Evolutionary conservation across 2,797 vertebrate genomes (phyloP), one percentile per base, ranked within the genome.

Genomic region (Pipistrellus kuhlii): DNA sequence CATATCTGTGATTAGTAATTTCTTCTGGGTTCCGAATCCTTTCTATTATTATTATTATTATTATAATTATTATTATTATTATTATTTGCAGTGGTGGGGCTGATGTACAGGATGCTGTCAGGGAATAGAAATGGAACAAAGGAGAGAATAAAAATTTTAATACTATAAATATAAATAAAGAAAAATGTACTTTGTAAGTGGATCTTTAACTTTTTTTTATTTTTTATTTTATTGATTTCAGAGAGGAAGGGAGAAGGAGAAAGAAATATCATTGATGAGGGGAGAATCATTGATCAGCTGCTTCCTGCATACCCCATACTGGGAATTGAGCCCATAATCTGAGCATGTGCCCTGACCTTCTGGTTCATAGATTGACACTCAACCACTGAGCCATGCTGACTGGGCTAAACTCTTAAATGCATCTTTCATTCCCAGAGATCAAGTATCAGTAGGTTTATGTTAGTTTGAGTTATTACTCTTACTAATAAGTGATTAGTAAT

Each of bases 111-210:
- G 84, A 59, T 95, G 86, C 93, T 93, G 82, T 91, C 87, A 83
- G 94, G 64, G 30, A 77, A 41, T 44, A 81, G 57, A 46, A 82
- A 46, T 46, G 27, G 38, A 57, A 20, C 66, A 86, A 41, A 53
- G 23, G 32, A 81, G 25, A 93, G 73, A 91, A 27, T 64, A 69
- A 46, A 72, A 59, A 46, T 30, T 41, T 66, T 44, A 78, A 83
- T 44, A 32, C 32, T 84, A 1, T 89, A 97, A 96, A 96, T 96
- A 93, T 94, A 95, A 59, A 51, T 2, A 46, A 94, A 94, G 94
- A 94, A 91, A 96, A 96, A 83, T 69, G 41, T 25, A 30, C 32
- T 94, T 95, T 97, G 59, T 62, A 82, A 94, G 51, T 57, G 55
- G n/a, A 76, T 4, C 55, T 69, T 62, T 62, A 27, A 62, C 57